Evolutionary conservation across 1,140 invertebrate species (phyloP).

Genomic region (Dermatophagoides farinae): DNA sequence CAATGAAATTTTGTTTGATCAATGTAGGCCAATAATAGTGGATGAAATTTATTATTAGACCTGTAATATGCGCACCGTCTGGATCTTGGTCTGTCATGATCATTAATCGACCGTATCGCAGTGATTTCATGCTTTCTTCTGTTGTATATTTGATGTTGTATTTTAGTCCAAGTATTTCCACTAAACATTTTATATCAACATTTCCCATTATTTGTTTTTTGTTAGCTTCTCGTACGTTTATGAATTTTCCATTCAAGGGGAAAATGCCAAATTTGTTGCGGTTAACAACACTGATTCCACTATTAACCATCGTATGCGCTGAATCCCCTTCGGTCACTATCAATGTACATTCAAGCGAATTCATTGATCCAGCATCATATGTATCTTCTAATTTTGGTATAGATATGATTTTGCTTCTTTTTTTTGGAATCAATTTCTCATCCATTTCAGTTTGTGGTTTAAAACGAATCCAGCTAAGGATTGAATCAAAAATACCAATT

Average conservation of each 20-base stretch:
- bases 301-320: conserved; percentile 90
- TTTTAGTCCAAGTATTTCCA: conserved; percentile 80
- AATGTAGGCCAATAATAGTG: conserved; percentile 95
- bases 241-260: conserved; percentile 86
- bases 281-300: conserved; percentile 82
- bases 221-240: conserved; percentile 93
- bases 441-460: conserved; percentile 73
- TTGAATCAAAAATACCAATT: conserved; percentile 76
- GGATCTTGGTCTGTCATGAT: conserved; percentile 98
- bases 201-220: conserved; percentile 95
- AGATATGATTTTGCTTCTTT: conserved; percentile 74
- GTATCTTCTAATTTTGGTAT: conserved; percentile 97
- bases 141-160: conserved; percentile 91
- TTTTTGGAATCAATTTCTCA: conserved; percentile 63
- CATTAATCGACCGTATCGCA: conserved; percentile 94
- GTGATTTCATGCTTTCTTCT: conserved; percentile 64
- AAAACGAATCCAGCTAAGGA: conserved; percentile 83
- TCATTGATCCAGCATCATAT: conserved; percentile 62
- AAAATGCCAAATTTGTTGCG: conserved; percentile 93
- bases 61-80: conserved; percentile 98
- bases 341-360: conserved; percentile 47
- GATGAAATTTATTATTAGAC: conserved; percentile 93
- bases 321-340: conserved; percentile 99
- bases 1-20: conserved; percentile 53
- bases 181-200: conserved; percentile 88